These are phyloP conservation scores for Gambusia affinis DNA, from an alignment of 2,113 vertebrate genomes.

Conservation along the genomic window DNA sequence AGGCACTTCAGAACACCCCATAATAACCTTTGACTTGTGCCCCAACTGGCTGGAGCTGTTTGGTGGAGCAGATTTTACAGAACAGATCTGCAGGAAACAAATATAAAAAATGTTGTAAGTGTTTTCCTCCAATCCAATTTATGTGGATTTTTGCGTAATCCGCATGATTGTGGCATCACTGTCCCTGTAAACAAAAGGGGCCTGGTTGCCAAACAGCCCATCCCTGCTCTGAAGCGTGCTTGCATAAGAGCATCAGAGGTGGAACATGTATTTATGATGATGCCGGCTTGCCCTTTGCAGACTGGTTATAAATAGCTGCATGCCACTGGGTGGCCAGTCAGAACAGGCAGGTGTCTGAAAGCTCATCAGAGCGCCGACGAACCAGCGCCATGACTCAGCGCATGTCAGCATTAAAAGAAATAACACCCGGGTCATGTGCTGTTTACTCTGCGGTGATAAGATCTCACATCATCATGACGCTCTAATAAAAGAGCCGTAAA, in stretches of 20 bases:
- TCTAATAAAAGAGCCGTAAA: background rate
- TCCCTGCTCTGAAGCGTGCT: conserved; percentile 15
- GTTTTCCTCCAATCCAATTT: too few relatives aligned
- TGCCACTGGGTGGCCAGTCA: conserved; percentile 18
- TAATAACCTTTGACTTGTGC: background rate
- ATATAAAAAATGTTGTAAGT: too few relatives aligned
- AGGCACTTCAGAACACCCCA: background rate
- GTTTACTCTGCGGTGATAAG: conserved; percentile 3
- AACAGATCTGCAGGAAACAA: too few relatives aligned
- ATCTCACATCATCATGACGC: background rate
- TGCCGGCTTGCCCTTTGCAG: conserved; percentile 45
- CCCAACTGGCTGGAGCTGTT: background rate
- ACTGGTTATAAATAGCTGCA: conserved; percentile 58
- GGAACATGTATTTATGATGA: conserved; percentile 55
- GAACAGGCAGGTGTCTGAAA: conserved; percentile 47
- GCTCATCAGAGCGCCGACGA: conserved; percentile 5
- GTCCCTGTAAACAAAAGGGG: conserved; percentile 15
- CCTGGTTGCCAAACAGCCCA: conserved; percentile 20
- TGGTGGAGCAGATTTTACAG: background rate
- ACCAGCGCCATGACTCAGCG: background rate
- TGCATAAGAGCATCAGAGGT: conserved; percentile 35
- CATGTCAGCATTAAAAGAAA: background rate
- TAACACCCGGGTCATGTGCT: conserved; percentile 1
- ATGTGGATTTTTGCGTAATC: background rate
- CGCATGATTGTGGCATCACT: background rate